phyloP scores from a whole-genome alignment of 2,888 invertebrate species.

The Sesia apiformis region DNA sequence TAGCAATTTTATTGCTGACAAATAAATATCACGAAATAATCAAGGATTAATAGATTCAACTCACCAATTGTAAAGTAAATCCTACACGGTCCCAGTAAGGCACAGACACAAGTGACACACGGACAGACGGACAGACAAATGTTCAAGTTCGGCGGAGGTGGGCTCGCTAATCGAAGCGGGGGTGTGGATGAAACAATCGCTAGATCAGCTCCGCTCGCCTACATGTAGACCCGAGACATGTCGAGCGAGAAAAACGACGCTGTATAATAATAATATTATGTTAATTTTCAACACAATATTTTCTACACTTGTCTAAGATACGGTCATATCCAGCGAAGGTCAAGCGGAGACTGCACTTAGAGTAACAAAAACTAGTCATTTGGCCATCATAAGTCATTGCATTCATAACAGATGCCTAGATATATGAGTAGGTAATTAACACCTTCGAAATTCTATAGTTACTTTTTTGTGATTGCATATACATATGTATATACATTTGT shows the following conservation, averaged over 20 bases:
- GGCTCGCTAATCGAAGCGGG: conserved; percentile 7
- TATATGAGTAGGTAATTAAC: background rate
- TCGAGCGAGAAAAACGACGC: background rate
- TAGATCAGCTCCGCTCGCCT: conserved; percentile 2
- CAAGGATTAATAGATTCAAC: background rate
- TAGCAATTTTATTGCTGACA: too few relatives aligned
- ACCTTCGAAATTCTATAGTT: too few relatives aligned
- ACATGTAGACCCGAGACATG: conserved; percentile 1
- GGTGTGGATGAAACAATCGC: conserved; percentile 11
- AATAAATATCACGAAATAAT: too few relatives aligned
- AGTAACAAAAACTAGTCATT: background rate
- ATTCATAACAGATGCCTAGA: background rate
- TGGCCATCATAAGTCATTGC: background rate
- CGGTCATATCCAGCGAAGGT: background rate
- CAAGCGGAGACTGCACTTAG: background rate
- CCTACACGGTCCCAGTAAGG: background rate
- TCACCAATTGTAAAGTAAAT: background rate
- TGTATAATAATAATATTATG: background rate
- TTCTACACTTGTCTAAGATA: background rate
- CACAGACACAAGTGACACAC: background rate
- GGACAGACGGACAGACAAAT: background rate
- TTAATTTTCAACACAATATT: background rate
- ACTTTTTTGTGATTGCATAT: too few relatives aligned
- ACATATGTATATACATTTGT: too few relatives aligned
- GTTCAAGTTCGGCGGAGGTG: background rate